Percentiles rank a stretch among this genome's conserved stretches.
Conservation (phyloP, 23 tunicate species). For the Ciona savignyi region DNA sequence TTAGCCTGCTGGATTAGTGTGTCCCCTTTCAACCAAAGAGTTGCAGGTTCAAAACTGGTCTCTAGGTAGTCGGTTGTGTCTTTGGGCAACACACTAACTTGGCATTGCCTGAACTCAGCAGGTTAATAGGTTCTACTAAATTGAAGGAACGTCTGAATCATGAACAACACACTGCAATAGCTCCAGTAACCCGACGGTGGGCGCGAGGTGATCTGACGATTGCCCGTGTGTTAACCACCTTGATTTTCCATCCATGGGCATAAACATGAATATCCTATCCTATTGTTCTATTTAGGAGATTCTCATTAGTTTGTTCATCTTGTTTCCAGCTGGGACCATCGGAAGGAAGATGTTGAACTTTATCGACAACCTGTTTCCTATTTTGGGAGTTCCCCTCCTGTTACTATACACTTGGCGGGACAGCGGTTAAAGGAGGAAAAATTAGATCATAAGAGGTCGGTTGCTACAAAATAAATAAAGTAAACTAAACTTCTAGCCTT, state of each 20-base stretch:
- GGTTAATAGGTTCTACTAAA: background rate
- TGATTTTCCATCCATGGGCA: too few species aligned
- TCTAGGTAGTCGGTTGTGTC: too few species aligned
- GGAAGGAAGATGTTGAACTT: slow-evolving; percentile 49
- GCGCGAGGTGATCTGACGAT: background rate
- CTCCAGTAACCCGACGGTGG: background rate
- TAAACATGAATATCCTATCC: too few species aligned
- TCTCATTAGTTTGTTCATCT: too few species aligned
- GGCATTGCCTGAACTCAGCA: background rate
- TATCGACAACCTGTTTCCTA: slow-evolving; percentile 35
- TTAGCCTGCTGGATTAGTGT: too few species aligned
- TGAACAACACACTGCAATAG: background rate
- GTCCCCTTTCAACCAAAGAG: too few species aligned
- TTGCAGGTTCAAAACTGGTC: too few species aligned
- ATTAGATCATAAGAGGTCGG: slow-evolving; percentile 15
- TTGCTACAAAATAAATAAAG: background rate
- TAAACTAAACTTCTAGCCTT: background rate
- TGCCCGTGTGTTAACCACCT: too few species aligned
- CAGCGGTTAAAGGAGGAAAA: slow-evolving; percentile 20
- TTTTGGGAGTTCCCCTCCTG: slow-evolving; percentile 21
- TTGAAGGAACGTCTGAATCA: background rate
- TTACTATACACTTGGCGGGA: slow-evolving; percentile 63
- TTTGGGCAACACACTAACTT: too few species aligned
- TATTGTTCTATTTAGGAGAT: too few species aligned
- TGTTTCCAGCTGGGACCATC: slow-evolving; percentile 48